phyloP scores from a whole-genome alignment of 2,797 vertebrate species.

The Brotula barbata region DNA sequence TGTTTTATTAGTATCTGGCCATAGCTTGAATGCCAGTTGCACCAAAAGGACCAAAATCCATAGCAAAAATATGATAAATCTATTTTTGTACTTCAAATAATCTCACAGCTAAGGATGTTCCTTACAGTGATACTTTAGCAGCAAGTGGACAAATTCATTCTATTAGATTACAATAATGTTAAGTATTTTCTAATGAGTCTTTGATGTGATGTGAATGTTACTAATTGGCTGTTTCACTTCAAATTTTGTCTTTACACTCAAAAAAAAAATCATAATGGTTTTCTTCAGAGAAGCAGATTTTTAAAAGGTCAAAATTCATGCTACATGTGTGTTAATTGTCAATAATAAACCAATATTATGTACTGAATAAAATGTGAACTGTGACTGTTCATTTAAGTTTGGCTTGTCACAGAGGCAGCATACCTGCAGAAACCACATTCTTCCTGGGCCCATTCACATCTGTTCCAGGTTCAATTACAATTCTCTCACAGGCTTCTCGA shows the following conservation, averaged over 20 bases:
- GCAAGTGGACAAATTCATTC: too few relatives aligned
- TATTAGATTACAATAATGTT: too few relatives aligned
- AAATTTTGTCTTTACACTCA: too few relatives aligned
- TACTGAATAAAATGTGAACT: too few relatives aligned
- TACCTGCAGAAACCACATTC: conserved; percentile 44
- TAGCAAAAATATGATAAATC: too few relatives aligned
- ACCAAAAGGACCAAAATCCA: too few relatives aligned
- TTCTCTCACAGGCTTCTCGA: conserved; percentile 70
- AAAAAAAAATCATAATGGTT: too few relatives aligned
- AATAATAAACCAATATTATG: conserved; percentile 14
- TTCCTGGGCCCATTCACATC: conserved; percentile 61
- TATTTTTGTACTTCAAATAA: neutral
- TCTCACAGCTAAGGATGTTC: conserved; percentile 4
- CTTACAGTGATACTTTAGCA: conserved; percentile 6
- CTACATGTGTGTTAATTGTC: too few relatives aligned
- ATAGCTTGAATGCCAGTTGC: too few relatives aligned
- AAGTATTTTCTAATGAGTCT: conserved; percentile 22
- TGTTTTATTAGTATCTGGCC: too few relatives aligned
- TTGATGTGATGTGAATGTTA: conserved; percentile 12
- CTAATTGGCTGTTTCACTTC: neutral
- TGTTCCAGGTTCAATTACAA: conserved; percentile 68
- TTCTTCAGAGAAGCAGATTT: too few relatives aligned
- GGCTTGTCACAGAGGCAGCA: conserved; percentile 18
- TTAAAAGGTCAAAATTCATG: too few relatives aligned
- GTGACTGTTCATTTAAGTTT: conserved; percentile 1